Evolutionary conservation across 2,888 invertebrate species (phyloP), one percentile per base, ranked within the genome.

Genomic region (Cephonodes hylas): DNA sequence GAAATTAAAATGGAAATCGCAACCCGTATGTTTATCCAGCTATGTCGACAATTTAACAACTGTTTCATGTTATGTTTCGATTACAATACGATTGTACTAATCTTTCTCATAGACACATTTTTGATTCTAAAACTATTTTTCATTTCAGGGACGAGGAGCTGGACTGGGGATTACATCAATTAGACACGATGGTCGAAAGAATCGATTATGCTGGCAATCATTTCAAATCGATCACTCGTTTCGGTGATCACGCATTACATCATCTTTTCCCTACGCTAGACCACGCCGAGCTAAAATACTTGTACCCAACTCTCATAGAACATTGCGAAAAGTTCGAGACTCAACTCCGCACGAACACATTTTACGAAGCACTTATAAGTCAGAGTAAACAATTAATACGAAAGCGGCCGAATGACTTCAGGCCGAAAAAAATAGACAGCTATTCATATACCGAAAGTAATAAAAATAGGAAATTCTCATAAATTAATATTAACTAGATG

Each of bases 221-320:
- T 65, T 95, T 96, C 77, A 85, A 96, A 65, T 94, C 94, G 0
- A 80, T 97, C 60, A 95, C 96, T 0, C 93, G 95, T 64, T 97
- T 96, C 73, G 97, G 97, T 0, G 95, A 96, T 64, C 97, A 97
- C 77, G 93, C 93, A 0, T 86, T 97, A 1, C 97, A 97, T 81
- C 97, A 97, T 83, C 87, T 97, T 20, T 95, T 97, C 72, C 97
- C 97, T 0, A 96, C 96, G 0, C 74, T 97, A 34, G 97, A 97
- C 79, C 97, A 97, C 74, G 95, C 94, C 0, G 93, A 95, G 63
- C 83, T 97, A 13, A 93, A 94, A 7, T 93, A 94, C 58, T 86
- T 97, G 3, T 94, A 95, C 76, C 94, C 95, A 0, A 92, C 93
- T 0, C 91, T 95, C 10, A 70, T 94, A 6, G 88, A 95, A 66